Evolutionary conservation across 1,140 invertebrate genomes (phyloP).

Genomic region (Aricia agestis): DNA sequence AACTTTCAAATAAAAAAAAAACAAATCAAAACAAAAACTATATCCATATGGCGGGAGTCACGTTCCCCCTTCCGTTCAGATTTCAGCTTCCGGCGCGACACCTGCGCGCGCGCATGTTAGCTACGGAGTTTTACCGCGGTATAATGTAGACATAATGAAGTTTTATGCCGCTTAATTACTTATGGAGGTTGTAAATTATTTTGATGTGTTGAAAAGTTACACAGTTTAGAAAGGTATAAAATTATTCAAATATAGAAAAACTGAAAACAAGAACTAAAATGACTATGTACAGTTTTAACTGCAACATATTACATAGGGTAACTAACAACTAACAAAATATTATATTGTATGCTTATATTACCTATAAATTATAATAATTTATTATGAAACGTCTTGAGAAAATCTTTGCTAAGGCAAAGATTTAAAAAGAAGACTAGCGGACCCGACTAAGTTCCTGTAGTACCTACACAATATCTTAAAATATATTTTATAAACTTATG

Average conservation of each 20-base stretch:
- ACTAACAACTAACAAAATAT: too few species aligned
- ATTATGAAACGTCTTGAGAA: too few species aligned
- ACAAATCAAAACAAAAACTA: constrained; percentile 12
- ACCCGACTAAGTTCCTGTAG: too few species aligned
- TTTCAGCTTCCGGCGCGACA: constrained; percentile 67
- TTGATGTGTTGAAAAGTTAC: background rate
- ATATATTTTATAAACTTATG: too few species aligned
- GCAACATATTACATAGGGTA: too few species aligned
- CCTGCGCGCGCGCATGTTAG: constrained; percentile 64
- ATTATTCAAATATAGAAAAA: background rate
- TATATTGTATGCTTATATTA: too few species aligned
- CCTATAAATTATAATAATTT: too few species aligned
- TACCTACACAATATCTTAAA: too few species aligned
- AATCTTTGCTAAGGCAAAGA: too few species aligned
- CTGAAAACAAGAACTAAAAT: too few species aligned
- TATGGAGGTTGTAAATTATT: constrained; percentile 11
- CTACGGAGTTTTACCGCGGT: constrained; percentile 33
- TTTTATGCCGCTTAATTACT: background rate
- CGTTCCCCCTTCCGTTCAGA: constrained; percentile 28
- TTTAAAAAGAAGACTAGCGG: too few species aligned
- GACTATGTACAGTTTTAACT: too few species aligned
- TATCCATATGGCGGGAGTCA: constrained; percentile 19
- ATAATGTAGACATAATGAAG: constrained; percentile 38
- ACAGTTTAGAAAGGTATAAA: background rate
- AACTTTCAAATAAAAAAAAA: constrained; percentile 6